Base-by-base conservation (phyloP, 2,113 vertebrate species). In the Guaruba guarouba region DNA sequence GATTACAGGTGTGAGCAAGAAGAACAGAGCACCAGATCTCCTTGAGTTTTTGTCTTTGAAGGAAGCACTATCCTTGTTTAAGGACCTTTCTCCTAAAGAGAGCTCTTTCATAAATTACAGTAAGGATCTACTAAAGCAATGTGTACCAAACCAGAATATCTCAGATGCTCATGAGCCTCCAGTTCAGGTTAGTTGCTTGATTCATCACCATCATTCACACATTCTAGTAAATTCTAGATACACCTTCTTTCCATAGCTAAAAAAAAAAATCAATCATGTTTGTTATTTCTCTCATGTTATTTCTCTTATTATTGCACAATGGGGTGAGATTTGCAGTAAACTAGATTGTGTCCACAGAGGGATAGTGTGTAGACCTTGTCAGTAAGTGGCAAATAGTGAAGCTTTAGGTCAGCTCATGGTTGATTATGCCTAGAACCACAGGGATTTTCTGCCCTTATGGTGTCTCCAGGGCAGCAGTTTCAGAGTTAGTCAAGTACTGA, bases 1-100 rank as follows among this genome's bases (percentile, higher is more conserved):
- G 85, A 97, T 98, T 92, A 90, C 82, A 43, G 54, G 66, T 95
- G 95, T 98, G 79, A 98, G 98, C 96, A 97, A 73, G 70, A 96
- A 83, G 68, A 97, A 90, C 77, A 95, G 97, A 95, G 95, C 97
- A 74, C 80, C 96, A 85, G 96, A 98, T 62, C 97, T 98, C 48
- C 67, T 61, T 74, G 96, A 97, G 9, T 24, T 95, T 63, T 88
- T 98, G 70, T 96, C 97, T 89, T 97, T 98, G 97, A 81, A 96
- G 51, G 93, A 98, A 93, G 97, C 95, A 8, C 63, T 97, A 62
- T 88, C 93, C 57, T 96, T 98, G 73, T 76, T 98, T 88, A 96
- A 98, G 73, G 96, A 95, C 17, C 69, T 98, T 70, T 91, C 97
- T 92, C 86, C 93, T 67, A 93, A 97, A 90, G 97, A 98, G 75